Evolutionary conservation across 2,888 invertebrate genomes (phyloP).

Genomic region (Cheilosia grossa): DNA sequence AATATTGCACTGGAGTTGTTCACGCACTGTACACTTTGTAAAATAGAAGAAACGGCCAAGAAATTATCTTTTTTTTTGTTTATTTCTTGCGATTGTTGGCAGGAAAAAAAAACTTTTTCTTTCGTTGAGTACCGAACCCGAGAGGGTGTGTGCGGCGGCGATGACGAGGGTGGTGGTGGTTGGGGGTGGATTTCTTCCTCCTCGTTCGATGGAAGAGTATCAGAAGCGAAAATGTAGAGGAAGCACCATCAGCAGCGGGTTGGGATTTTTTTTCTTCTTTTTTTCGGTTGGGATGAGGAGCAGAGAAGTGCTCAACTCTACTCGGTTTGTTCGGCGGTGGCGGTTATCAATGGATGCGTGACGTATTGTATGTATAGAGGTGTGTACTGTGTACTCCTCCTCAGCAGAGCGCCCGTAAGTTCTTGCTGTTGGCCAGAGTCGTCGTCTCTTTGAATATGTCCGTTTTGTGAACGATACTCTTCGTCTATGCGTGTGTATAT

Average conservation of each 20-base stretch:
- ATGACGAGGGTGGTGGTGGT: slow-evolving; percentile 34
- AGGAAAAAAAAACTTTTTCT: slow-evolving; percentile 42
- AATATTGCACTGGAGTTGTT: slow-evolving; percentile 59
- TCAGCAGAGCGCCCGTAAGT: slow-evolving; percentile 70
- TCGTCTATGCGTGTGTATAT: slow-evolving; percentile 47
- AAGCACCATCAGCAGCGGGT: slow-evolving; percentile 52
- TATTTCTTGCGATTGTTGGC: slow-evolving; percentile 69
- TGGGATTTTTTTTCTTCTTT: slow-evolving; percentile 24
- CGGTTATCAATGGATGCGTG: slow-evolving; percentile 77
- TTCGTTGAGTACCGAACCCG: slow-evolving; percentile 68
- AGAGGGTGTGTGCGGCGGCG: slow-evolving; percentile 63
- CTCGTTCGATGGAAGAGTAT: slow-evolving; percentile 57
- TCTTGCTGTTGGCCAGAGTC: slow-evolving; percentile 39
- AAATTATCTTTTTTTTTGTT: slow-evolving; percentile 64
- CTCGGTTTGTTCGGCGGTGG: slow-evolving; percentile 36
- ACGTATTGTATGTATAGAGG: slow-evolving; percentile 75
- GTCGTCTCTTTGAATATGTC: slow-evolving; percentile 6
- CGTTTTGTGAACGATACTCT: slow-evolving; percentile 23
- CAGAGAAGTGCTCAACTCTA: slow-evolving; percentile 45
- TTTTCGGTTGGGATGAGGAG: slow-evolving; percentile 49
- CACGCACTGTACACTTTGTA: slow-evolving; percentile 52
- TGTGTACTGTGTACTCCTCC: slow-evolving; percentile 76
- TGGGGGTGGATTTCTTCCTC: slow-evolving; percentile 58
- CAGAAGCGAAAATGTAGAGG: slow-evolving; percentile 53
- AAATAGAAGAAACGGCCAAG: slow-evolving; percentile 42